Evolutionary conservation across 2,113 vertebrate genomes (phyloP), one percentile per base, ranked within the genome.

Genomic region (Archilochus colubris): DNA sequence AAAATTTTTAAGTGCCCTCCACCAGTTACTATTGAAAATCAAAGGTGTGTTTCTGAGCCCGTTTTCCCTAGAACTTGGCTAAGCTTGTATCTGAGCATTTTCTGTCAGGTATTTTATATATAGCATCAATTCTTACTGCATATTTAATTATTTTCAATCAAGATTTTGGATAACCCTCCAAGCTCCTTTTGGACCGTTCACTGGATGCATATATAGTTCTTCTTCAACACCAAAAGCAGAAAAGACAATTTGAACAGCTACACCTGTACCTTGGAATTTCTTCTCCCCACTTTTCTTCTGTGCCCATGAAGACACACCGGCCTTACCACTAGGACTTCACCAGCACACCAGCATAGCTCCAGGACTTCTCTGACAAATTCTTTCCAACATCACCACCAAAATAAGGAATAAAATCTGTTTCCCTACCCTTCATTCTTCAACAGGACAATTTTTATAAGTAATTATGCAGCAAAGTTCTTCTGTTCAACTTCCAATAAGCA

Each of bases 191-290:
- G 59, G 61, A 23, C 21, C 22, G 14, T 10, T 51, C 55, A 16
- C 48, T 76, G 58, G 18, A 2, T 5, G 9, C 4, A 9, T 13
- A 7, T 2, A 3, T 0, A 6, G 0, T 1, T 3, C 30, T 82
- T 46, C 50, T 64, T 61, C 68, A 38, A 57, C 63, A 76, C 20
- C 2, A 6, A 76, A 80, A 48, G 24, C 67, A 75, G 21, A 58
- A 9, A 51, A 64, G 48, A 51, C 24, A 30, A 38, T 20, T 28
- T 23, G 67, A 48, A 73, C 25, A 53, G 19, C 48, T 75, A 28
- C 36, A 13, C 5, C 44, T 40, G 3, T 7, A 62, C 14, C 33
- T 72, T 38, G 36, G 12, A 36, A 59, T 48, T 86, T 59, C 54
- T 9, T 28, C 31, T 72, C 14, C 27, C 16, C 17, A 2, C 8